Base-by-base conservation (phyloP, 2,888 invertebrate species). In the Ormyrus labotus region DNA sequence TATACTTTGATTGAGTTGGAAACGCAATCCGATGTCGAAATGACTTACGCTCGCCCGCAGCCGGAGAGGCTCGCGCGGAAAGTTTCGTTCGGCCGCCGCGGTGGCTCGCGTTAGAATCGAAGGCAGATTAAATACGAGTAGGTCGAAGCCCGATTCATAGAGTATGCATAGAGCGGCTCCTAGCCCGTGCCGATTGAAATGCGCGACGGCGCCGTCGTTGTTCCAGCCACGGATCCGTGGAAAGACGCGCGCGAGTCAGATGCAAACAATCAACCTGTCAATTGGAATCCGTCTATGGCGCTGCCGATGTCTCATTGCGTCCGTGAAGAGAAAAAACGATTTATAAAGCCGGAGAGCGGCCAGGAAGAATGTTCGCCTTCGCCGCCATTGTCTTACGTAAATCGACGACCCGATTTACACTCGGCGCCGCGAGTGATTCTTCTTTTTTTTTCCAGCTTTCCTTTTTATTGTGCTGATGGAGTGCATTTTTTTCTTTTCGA, bases 191-290 rank as follows among this genome's bases (percentile, higher is more conserved):
- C 84, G 82, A 86, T 86, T 86, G 84, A 85, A 84, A 86, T 87
- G 86, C 86, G 81, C 78, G 78, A 64, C 69, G 82, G 83, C 82
- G 68, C 69, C 80, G 3, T 77, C 73, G 80, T 58, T 76, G 76
- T 68, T 72, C 34, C 72, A n/a, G 51, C 72, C 67, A 8, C 69
- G 72, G 65, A 77, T 73, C 72, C 65, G 73, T 70, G 73, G 77
- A 71, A 77, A 73, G 69, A 64, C 58, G 13, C 45, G 9, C 55
- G 19, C 19, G 55, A 81, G 76, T 85, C 85, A 84, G 84, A 83
- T 83, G 83, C 85, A 85, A 86, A 86, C 85, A 86, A 86, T 86
- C 85, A 82, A 84, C 75, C 83, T 85, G 85, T 86, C 85, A 84
- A 85, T 85, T 84, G 83, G 78, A 82, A 82, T 83, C 81, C 82